phyloP scores from a whole-genome alignment of 2,888 invertebrate species.

The Plebejus argus region DNA sequence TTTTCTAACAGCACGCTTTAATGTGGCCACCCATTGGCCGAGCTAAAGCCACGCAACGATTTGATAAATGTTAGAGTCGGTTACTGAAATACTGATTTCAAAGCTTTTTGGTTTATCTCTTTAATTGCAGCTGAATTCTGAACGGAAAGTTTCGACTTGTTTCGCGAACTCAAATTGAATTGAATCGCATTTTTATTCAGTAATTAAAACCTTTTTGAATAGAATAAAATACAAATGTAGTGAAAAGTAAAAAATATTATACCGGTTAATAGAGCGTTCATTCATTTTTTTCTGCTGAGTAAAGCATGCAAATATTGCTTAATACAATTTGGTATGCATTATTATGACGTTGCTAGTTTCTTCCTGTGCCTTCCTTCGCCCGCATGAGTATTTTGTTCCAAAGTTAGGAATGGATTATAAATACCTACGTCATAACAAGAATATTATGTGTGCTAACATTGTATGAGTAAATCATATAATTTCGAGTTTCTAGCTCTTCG shows the following conservation, averaged over 20 bases:
- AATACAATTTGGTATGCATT: not conserved
- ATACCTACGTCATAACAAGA: not conserved
- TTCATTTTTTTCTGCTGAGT: not conserved
- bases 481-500: too few relatives aligned
- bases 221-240: not conserved
- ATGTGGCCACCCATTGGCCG: slow-evolving; percentile 35
- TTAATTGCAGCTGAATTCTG: slow-evolving; percentile 18
- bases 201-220: not conserved
- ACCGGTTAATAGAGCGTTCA: not conserved
- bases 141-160: slow-evolving; percentile 16
- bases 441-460: not conserved
- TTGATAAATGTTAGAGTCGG: slow-evolving; percentile 30
- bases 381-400: not conserved
- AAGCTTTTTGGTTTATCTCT: slow-evolving; percentile 31
- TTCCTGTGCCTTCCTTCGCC: not conserved
- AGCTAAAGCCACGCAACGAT: slow-evolving; percentile 31
- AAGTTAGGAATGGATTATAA: not conserved
- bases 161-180: slow-evolving; percentile 1
- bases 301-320: not conserved
- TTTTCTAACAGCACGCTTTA: slow-evolving; percentile 36
- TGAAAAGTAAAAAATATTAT: not conserved
- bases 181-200: slow-evolving; percentile 17
- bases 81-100: slow-evolving; percentile 30
- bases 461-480: too few relatives aligned
- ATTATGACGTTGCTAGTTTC: not conserved